These are phyloP conservation scores for Micrasema longulum DNA, from an alignment of 1,140 invertebrate species.

Conservation along the genomic window DNA sequence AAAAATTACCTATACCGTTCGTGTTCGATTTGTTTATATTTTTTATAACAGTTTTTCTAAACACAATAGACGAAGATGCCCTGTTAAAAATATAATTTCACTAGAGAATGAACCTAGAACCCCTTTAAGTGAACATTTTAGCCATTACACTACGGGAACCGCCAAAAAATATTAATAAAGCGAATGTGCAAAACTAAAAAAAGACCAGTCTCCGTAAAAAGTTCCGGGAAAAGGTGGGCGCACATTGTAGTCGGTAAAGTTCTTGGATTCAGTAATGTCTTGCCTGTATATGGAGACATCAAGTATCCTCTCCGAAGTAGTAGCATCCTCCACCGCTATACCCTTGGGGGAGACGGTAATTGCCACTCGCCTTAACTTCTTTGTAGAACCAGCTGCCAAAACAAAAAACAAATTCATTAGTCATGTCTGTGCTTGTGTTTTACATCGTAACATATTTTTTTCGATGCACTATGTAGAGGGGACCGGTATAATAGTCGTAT, in stretches of 20 bases:
- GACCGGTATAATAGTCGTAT: no score
- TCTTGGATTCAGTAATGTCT: neutral
- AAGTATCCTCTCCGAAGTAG: slow-evolving; percentile 77
- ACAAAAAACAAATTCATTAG: no score
- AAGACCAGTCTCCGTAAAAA: neutral
- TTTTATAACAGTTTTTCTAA: no score
- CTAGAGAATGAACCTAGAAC: no score
- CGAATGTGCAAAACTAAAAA: neutral
- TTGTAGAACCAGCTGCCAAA: slow-evolving; percentile 74
- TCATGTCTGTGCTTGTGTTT: neutral
- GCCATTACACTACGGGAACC: no score
- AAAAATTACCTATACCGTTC: no score
- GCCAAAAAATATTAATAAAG: neutral
- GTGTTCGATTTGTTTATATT: no score
- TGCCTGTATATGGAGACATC: slow-evolving; percentile 89
- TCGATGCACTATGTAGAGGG: no score
- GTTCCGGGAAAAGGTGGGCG: neutral
- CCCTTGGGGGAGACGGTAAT: slow-evolving; percentile 80
- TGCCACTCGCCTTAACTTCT: slow-evolving; percentile 78
- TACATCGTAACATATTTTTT: no score
- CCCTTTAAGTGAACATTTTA: no score
- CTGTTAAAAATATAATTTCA: no score
- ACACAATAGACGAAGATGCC: no score
- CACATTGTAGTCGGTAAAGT: neutral
- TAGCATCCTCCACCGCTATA: slow-evolving; percentile 77